A percentile compares a stretch with the other conserved stretches of the same genome.
Evolutionary conservation across 2,888 invertebrate genomes (phyloP).

Genomic region (Nemotelus pantherinus): DNA sequence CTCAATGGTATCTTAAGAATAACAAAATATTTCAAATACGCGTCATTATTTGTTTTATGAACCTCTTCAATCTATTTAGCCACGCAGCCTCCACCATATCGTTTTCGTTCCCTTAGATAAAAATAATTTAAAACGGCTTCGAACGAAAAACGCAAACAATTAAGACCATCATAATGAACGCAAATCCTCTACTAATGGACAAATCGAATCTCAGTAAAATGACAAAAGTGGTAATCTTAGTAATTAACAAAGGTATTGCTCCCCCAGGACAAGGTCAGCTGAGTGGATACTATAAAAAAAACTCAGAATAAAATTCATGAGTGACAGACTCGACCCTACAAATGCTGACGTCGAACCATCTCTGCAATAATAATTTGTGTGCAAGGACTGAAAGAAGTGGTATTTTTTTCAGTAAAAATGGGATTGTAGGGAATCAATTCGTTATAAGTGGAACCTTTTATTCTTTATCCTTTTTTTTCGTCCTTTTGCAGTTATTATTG

Average conservation of each 20-base stretch:
- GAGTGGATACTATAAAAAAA: not conserved
- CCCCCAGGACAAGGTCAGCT: not conserved
- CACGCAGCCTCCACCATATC: no score
- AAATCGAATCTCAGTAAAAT: conserved; percentile 23
- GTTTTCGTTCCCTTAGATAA: no score
- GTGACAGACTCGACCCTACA: not conserved
- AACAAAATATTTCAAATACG: no score
- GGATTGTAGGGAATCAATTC: conserved; percentile 4
- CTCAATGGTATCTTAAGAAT: no score
- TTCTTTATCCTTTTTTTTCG: not conserved
- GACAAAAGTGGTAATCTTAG: conserved; percentile 25
- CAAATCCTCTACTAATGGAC: conserved; percentile 32
- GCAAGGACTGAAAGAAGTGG: not conserved
- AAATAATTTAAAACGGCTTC: no score
- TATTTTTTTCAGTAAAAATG: not conserved
- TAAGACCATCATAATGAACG: not conserved
- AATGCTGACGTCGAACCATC: not conserved
- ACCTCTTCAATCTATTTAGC: no score
- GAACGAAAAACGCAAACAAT: no score
- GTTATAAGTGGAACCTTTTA: conserved; percentile 1
- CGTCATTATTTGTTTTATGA: no score
- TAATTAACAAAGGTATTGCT: conserved; percentile 30
- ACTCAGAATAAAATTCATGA: not conserved
- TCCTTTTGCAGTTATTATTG: conserved; percentile 18
- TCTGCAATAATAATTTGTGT: not conserved